Conservation (phyloP, 2,113 vertebrate species). For the Brevimyrus niger region DNA sequence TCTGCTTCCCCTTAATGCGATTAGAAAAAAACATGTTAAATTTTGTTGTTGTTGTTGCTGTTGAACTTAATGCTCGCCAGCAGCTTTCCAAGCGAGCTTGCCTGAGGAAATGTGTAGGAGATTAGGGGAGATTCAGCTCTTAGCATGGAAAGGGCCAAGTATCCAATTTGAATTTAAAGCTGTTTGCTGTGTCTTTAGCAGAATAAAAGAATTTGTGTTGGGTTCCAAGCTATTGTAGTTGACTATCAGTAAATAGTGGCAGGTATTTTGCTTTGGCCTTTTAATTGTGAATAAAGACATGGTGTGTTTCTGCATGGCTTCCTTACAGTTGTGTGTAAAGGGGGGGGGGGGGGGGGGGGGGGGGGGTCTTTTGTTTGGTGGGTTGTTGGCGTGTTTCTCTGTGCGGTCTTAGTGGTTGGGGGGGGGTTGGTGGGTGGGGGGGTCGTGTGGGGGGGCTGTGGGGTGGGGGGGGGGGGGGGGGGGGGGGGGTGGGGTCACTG, state of each 20-base stretch:
- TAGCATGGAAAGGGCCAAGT: conserved; percentile 5
- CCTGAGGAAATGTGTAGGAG: conserved; percentile 1
- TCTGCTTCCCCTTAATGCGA: conserved; percentile 15
- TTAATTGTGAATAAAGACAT: not conserved
- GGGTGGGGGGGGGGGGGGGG: not conserved
- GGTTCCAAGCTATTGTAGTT: not conserved
- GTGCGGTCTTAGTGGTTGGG: too few species aligned
- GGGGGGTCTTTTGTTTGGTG: too few species aligned
- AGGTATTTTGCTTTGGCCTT: not conserved
- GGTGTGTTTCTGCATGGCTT: not conserved
- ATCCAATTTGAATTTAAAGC: conserved; percentile 8
- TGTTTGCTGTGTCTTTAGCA: not conserved
- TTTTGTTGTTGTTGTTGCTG: not conserved
- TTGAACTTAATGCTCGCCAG: conserved; percentile 16
- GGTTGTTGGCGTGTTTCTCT: too few species aligned
- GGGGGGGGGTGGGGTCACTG: not conserved
- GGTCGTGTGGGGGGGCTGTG: too few species aligned
- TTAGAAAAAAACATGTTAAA: conserved; percentile 2
- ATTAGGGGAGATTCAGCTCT: conserved; percentile 5
- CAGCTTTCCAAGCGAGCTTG: not conserved
- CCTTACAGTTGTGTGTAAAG: not conserved
- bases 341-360: not conserved
- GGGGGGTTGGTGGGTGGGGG: too few species aligned
- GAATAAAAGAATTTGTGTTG: conserved; percentile 14
- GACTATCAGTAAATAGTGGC: conserved; percentile 4